phyloP scores from a whole-genome alignment of 2,888 invertebrate genomes.

The Apodemia hepburni region DNA sequence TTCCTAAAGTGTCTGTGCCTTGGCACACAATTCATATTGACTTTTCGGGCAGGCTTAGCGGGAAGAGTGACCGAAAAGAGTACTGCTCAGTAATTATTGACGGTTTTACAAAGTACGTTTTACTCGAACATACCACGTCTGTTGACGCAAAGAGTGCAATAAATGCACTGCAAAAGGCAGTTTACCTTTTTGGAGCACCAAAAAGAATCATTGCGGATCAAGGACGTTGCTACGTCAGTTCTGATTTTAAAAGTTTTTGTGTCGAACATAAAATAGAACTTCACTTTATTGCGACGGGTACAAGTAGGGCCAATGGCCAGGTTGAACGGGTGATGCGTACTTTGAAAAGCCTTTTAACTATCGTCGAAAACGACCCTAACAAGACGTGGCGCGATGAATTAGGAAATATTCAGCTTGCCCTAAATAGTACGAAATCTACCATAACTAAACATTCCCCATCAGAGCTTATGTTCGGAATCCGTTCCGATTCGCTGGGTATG shows the following conservation, averaged over 20 bases:
- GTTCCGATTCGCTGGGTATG: background rate
- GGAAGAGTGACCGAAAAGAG: conserved; percentile 18
- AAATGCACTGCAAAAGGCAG: background rate
- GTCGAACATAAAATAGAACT: conserved; percentile 12
- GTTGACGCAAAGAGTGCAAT: background rate
- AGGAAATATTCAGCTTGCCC: conserved; percentile 8
- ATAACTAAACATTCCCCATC: background rate
- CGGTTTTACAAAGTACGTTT: conserved; percentile 8
- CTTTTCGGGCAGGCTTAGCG: conserved; percentile 23
- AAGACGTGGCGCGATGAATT: conserved; percentile 3
- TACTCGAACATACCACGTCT: background rate
- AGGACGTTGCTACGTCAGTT: background rate
- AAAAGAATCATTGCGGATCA: conserved; percentile 10
- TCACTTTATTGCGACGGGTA: conserved; percentile 22
- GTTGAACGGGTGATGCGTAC: conserved; percentile 9
- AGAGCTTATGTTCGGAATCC: background rate
- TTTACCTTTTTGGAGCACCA: conserved; percentile 5
- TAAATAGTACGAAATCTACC: conserved; percentile 1
- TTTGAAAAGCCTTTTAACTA: conserved; percentile 4
- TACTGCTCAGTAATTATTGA: conserved; percentile 10
- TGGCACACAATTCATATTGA: conserved; percentile 24
- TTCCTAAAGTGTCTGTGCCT: conserved; percentile 17
- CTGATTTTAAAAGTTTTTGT: conserved; percentile 7
- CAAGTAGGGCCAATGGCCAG: background rate
- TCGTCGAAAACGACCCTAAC: background rate